These are phyloP conservation scores for Sorex fumeus DNA, from an alignment of 2,113 vertebrate species.

Conservation along the genomic window DNA sequence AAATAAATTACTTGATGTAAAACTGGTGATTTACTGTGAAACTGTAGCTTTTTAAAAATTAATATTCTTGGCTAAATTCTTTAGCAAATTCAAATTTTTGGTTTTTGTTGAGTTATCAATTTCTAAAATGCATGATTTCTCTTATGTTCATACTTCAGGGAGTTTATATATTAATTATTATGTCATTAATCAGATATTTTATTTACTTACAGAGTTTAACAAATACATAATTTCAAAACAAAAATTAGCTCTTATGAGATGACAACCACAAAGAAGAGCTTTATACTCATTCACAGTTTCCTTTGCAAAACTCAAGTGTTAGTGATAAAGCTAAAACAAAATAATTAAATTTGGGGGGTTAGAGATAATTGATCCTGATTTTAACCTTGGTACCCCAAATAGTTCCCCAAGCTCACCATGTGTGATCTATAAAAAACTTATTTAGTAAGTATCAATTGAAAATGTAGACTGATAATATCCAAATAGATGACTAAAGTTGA, in stretches of 20 bases:
- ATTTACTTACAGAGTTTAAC: constrained; percentile 8
- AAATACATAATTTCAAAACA: constrained; percentile 65
- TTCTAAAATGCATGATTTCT: neutral
- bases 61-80: neutral
- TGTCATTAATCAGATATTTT: constrained; percentile 53
- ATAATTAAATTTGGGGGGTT: neutral
- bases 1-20: neutral
- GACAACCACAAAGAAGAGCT: constrained; percentile 46
- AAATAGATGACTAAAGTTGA: constrained; percentile 69
- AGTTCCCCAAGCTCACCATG: too few relatives aligned
- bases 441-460: constrained; percentile 75
- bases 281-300: constrained; percentile 38
- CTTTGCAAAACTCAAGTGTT: constrained; percentile 71
- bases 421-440: neutral
- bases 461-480: constrained; percentile 74
- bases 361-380: neutral
- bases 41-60: neutral
- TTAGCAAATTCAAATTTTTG: constrained; percentile 48
- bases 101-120: neutral
- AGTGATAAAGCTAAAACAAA: constrained; percentile 68
- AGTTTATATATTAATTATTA: neutral
- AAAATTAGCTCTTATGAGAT: constrained; percentile 54
- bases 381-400: too few relatives aligned
- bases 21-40: constrained; percentile 3
- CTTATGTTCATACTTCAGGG: neutral